These are phyloP conservation scores for Corbicula japonica DNA, from an alignment of 2,888 invertebrate genomes.

Conservation along the genomic window DNA sequence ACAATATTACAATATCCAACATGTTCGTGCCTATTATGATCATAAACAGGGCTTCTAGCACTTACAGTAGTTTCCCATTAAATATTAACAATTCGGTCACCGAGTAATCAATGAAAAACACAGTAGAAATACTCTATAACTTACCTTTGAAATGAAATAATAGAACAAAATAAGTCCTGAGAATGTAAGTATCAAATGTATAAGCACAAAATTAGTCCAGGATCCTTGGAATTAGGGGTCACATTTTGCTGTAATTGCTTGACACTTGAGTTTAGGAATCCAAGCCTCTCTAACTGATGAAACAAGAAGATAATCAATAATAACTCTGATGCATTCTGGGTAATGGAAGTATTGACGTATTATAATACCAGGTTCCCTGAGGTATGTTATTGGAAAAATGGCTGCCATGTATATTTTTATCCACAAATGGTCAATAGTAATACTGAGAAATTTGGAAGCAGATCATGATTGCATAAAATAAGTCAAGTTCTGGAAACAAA, in stretches of 20 bases:
- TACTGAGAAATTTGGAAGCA: conserved; percentile 2
- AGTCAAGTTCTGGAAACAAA: too few relatives aligned
- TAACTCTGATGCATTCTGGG: conserved; percentile 45
- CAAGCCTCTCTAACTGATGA: conserved; percentile 34
- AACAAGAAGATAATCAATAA: conserved; percentile 51
- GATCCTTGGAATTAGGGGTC: conserved; percentile 42
- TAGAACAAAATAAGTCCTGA: conserved; percentile 23
- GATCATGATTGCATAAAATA: too few relatives aligned
- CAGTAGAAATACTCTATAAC: too few relatives aligned
- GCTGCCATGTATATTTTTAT: conserved; percentile 10
- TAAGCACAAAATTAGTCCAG: conserved; percentile 18
- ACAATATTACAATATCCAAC: too few relatives aligned
- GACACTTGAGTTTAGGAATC: conserved; percentile 44
- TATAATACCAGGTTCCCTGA: conserved; percentile 5
- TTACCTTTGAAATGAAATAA: not conserved
- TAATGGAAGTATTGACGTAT: conserved; percentile 42
- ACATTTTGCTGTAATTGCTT: conserved; percentile 47
- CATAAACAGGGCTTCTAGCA: too few relatives aligned
- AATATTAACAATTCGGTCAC: too few relatives aligned
- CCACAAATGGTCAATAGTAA: conserved; percentile 4
- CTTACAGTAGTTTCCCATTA: too few relatives aligned
- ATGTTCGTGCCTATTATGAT: too few relatives aligned
- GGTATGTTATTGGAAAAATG: conserved; percentile 35
- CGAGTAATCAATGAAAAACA: too few relatives aligned
- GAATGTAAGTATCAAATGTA: conserved; percentile 3